phyloP scores from a whole-genome alignment of 2,797 vertebrate species.

The Danio kyathit region DNA sequence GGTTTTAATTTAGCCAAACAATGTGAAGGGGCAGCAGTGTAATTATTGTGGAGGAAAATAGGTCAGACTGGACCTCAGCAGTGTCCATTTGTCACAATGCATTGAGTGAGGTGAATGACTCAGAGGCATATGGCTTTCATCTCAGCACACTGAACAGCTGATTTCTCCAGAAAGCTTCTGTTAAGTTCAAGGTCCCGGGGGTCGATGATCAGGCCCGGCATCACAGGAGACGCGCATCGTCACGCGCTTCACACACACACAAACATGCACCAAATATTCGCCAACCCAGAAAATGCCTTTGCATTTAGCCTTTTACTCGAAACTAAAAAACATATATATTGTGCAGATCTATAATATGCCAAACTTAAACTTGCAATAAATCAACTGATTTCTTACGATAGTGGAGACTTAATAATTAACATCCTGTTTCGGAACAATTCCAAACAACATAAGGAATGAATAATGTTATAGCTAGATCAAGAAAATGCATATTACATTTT shows the following conservation, averaged over 20 bases:
- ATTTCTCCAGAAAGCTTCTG: slow-evolving; percentile 68
- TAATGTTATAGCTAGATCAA: neutral
- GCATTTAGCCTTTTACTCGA: neutral
- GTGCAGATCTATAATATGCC: neutral
- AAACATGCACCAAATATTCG: neutral
- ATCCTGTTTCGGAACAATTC: neutral
- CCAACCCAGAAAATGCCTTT: neutral
- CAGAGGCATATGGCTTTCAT: slow-evolving; percentile 78
- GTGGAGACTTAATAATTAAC: neutral
- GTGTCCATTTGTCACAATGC: slow-evolving; percentile 63
- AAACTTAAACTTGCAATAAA: neutral
- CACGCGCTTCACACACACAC: slow-evolving; percentile 14
- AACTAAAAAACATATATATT: neutral
- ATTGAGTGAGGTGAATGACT: slow-evolving; percentile 64
- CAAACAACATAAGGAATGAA: neutral
- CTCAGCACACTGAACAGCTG: slow-evolving; percentile 74
- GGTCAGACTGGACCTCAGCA: slow-evolving; percentile 41
- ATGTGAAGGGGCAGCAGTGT: slow-evolving; percentile 1
- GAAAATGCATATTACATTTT: neutral
- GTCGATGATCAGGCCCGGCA: slow-evolving; percentile 66
- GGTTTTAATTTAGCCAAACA: neutral
- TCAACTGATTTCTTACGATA: neutral
- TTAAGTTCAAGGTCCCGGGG: slow-evolving; percentile 80
- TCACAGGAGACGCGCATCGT: neutral
- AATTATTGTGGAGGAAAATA: slow-evolving; percentile 34